Evolutionary conservation across 2,888 invertebrate genomes (phyloP).

Genomic region (Branchellion lobata): DNA sequence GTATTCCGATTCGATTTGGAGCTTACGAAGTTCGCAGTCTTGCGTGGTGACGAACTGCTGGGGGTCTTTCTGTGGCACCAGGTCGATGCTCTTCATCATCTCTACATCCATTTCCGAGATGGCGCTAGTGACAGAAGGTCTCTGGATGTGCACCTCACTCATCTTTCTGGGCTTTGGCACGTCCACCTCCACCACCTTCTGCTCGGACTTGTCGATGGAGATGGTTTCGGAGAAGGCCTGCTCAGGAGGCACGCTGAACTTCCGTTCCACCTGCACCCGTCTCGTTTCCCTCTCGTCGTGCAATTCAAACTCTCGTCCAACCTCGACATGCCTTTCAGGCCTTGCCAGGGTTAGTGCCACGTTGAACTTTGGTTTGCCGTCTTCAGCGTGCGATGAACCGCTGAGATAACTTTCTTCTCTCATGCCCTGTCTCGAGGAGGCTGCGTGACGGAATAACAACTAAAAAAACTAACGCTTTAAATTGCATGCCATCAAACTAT

Average conservation of each 20-base stretch:
- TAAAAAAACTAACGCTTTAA: not conserved
- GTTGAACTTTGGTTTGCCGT: conserved; percentile 32
- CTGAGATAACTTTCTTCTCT: not conserved
- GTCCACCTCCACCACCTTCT: conserved; percentile 54
- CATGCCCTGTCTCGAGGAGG: not conserved
- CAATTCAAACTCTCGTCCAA: conserved; percentile 3
- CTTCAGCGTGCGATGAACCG: not conserved
- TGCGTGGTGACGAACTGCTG: conserved; percentile 27
- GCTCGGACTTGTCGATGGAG: conserved; percentile 46
- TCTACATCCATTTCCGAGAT: conserved; percentile 47
- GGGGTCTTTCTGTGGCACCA: conserved; percentile 40
- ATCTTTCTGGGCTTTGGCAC: conserved; percentile 45
- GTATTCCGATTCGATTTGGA: conserved; percentile 31
- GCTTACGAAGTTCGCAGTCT: conserved; percentile 13
- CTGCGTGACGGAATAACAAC: not conserved
- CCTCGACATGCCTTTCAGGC: not conserved
- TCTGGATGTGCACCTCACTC: conserved; percentile 40
- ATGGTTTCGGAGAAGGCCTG: conserved; percentile 48
- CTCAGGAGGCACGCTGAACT: not conserved
- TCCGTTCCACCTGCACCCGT: conserved; percentile 10
- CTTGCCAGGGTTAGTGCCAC: conserved; percentile 22
- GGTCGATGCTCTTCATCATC: conserved; percentile 46
- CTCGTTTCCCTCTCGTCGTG: not conserved
- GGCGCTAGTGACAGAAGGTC: conserved; percentile 40
- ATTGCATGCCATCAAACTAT: not conserved